A percentile compares a stretch with the other conserved stretches of the same genome.
These are phyloP conservation scores for Reticulitermes speratus DNA, from an alignment of 1,140 invertebrate genomes.

Conservation along the genomic window DNA sequence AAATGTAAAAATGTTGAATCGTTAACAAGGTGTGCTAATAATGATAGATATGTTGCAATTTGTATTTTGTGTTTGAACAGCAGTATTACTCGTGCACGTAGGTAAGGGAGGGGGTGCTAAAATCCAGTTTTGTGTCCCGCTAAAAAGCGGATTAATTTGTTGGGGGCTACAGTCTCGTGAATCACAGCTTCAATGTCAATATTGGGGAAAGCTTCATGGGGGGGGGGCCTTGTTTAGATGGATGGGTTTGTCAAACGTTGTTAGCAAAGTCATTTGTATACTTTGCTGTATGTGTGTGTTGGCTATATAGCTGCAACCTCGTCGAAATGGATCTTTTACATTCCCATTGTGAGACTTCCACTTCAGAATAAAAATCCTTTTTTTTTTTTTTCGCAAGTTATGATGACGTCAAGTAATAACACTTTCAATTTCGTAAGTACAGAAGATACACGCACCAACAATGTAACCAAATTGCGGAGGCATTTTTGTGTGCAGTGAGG, in stretches of 20 bases:
- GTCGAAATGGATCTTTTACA: not conserved
- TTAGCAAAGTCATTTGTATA: conserved; percentile 26
- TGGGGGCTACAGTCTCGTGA: not conserved
- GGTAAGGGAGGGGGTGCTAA: not conserved
- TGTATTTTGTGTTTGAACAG: conserved; percentile 7
- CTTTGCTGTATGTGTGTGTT: not conserved
- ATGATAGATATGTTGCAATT: conserved; percentile 3
- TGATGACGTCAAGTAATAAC: not conserved
- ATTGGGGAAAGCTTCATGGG: not conserved
- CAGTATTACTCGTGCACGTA: not conserved
- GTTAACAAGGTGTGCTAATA: conserved; percentile 1
- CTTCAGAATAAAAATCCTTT: not conserved
- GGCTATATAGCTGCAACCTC: not conserved
- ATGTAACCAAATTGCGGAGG: not conserved
- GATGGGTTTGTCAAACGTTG: conserved; percentile 20
- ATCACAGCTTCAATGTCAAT: conserved; percentile 24
- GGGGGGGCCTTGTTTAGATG: not conserved
- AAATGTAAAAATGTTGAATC: conserved; percentile 10
- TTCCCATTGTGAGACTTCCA: not conserved
- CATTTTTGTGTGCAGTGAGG: no score
- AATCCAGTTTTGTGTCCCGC: not conserved
- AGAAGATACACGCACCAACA: not conserved
- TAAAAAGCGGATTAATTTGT: conserved; percentile 12
- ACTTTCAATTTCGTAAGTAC: not conserved
- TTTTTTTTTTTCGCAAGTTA: not conserved